Base-by-base conservation (phyloP, 1,140 invertebrate species). In the Pararge aegeria region DNA sequence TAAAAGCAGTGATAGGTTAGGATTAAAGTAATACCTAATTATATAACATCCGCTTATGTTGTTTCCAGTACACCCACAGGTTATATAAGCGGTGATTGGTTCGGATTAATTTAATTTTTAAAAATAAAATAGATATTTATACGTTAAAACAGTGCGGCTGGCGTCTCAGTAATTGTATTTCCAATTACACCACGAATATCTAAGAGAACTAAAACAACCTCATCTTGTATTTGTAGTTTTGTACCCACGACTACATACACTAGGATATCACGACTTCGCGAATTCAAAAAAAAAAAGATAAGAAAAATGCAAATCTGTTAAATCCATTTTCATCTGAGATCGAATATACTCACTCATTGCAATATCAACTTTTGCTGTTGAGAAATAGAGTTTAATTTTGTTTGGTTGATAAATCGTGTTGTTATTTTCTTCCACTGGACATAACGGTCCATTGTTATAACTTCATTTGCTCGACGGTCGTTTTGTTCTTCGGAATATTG, bases 381-480 rank as follows among this genome's bases (percentile, higher is more conserved):
- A 7, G n/a, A 15, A 18, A 24, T 29, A 61, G 21, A 15, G 44
- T 48, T 34, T 1, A 29, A 24, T 34, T 38, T 55, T 9, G 16
- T 18, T 21, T 34, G 46, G 0, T 13, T 1, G 0, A 5, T 29
- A 18, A 18, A 9, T 30, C 46, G 60, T 44, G 55, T 50, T 62
- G 60, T 62, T 10, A 16, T 19, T n/a, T 62, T 62, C 29, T 44
- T n/a, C n/a, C 4, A 34, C 9, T 20, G 40, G 12, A 34, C 2
- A 5, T 0, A 9, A 42, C 12, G 10, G 15, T 48, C 85, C 72
- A 85, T 88, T 86, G 85, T 88, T 85, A 86, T 78, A 73, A 78
- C 82, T 87, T 88, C 85, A 88, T 88, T 88, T 88, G 83, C 76
- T 84, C 58, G 54, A 55, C 21, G 64, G 66, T 78, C 55, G 59